Evolutionary conservation across 2,797 vertebrate species (phyloP).

Genomic region (Labeo calbasu): DNA sequence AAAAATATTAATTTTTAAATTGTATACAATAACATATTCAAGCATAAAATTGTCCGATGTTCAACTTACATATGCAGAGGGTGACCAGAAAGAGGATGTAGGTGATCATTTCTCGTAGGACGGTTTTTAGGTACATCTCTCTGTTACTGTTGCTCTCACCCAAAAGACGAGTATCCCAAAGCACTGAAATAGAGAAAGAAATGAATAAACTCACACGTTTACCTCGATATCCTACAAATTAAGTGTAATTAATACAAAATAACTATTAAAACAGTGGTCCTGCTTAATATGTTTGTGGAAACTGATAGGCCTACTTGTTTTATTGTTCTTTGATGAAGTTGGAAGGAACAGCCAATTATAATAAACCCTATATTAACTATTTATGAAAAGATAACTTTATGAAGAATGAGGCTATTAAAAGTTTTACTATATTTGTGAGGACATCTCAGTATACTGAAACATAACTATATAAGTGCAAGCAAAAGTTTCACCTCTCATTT

Average conservation of each 20-base stretch:
- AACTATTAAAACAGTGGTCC: neutral
- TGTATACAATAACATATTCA: neutral
- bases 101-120: slow-evolving; percentile 89
- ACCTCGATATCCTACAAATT: neutral
- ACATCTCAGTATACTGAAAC: neutral
- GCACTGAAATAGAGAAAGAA: slow-evolving; percentile 74
- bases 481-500: slow-evolving; percentile 82
- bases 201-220: neutral
- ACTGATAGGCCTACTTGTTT: neutral
- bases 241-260: neutral
- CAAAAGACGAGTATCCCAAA: slow-evolving; percentile 95
- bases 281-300: neutral
- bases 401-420: neutral
- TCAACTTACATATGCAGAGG: slow-evolving; percentile 89
- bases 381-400: neutral
- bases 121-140: slow-evolving; percentile 90
- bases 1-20: neutral
- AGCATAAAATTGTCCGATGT: neutral
- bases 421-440: neutral
- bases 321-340: neutral
- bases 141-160: slow-evolving; percentile 89
- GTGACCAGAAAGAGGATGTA: slow-evolving; percentile 90
- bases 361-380: neutral
- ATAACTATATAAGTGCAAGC: neutral
- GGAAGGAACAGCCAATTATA: neutral